Evolutionary conservation across 2,797 vertebrate species (phyloP), one percentile per base, ranked within the genome.

Genomic region (Oceanodroma leucorhoa): DNA sequence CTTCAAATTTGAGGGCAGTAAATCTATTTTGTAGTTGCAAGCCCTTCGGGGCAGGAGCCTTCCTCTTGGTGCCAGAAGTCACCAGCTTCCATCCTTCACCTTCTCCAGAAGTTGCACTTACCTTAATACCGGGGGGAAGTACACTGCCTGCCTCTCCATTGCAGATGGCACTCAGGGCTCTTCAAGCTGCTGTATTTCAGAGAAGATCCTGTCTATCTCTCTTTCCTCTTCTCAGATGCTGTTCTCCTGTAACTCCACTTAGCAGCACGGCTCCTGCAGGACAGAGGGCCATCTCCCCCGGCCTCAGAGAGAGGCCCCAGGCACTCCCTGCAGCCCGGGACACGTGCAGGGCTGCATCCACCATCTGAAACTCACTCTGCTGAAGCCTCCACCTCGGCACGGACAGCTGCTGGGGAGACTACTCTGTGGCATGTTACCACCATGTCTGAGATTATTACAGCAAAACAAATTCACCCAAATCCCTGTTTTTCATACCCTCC

Each of bases 81-180:
- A 72, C 34, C 32, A 50, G 10, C 10, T 75, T 80, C 36, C 34
- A 54, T 14, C 3, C 19, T 62, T 53, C 34, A 38, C 26, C 30
- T 60, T 81, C 58, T 67, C 27, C 51, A 83, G 41, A 76, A 16
- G 6, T 1, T 60, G 18, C 30, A 14, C 24, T 79, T 72, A 50
- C 29, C 26, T 41, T 36, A 23, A 21, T 5, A 11, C 7, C 6
- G 5, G 30, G 15, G 10, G 10, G 14, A 18, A 61, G 3, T 10
- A 27, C 2, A 8, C 5, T 14, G 1, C 11, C 18, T 26, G 13
- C 10, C 9, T 34, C 1, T 5, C 26, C 27, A 1, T 1, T 24
- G 9, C 34, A 41, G 38, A 9, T 4, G 14, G 19, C 41, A 40
- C 24, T 38, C 10, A 4, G 11, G 9, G 45, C 14, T 82, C 62